phyloP scores from a whole-genome alignment of 2,888 invertebrate genomes.

The Pseudococcus jackbeardsleyi region DNA sequence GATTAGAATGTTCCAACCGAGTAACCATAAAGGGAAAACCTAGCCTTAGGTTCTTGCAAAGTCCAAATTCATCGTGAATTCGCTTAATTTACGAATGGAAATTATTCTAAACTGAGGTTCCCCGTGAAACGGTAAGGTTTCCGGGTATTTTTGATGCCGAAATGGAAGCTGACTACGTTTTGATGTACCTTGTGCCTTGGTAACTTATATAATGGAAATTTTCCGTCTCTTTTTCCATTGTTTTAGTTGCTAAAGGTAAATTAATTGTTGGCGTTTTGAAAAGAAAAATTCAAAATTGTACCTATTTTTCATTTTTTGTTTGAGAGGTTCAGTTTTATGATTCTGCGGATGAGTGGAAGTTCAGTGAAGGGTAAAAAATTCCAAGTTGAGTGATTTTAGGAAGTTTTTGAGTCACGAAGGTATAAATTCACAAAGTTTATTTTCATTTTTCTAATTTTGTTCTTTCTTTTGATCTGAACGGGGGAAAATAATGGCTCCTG shows the following conservation, averaged over 20 bases:
- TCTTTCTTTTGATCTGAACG: too few species aligned
- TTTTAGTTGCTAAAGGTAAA: not conserved
- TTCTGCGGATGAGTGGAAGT: too few species aligned
- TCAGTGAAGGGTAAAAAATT: too few species aligned
- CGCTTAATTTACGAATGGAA: slow-evolving; percentile 17
- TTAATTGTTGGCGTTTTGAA: too few species aligned
- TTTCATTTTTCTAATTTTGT: too few species aligned
- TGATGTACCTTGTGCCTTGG: not conserved
- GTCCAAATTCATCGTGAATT: slow-evolving; percentile 5
- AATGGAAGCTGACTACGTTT: not conserved
- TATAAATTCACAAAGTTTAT: too few species aligned
- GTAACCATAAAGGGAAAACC: slow-evolving; percentile 8
- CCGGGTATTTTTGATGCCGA: not conserved
- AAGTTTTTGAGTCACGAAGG: too few species aligned
- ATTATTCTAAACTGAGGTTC: slow-evolving; percentile 17
- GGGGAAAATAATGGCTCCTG: too few species aligned
- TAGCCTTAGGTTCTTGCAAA: not conserved
- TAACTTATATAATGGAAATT: not conserved
- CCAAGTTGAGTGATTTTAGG: too few species aligned
- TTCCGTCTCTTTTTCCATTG: not conserved
- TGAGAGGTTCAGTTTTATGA: too few species aligned
- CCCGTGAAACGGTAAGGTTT: not conserved
- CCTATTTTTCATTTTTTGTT: too few species aligned
- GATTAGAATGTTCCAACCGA: not conserved
- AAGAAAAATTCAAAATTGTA: too few species aligned